phyloP scores from a whole-genome alignment of 2,888 invertebrate species.

The Mesopsocus fuscifrons region DNA sequence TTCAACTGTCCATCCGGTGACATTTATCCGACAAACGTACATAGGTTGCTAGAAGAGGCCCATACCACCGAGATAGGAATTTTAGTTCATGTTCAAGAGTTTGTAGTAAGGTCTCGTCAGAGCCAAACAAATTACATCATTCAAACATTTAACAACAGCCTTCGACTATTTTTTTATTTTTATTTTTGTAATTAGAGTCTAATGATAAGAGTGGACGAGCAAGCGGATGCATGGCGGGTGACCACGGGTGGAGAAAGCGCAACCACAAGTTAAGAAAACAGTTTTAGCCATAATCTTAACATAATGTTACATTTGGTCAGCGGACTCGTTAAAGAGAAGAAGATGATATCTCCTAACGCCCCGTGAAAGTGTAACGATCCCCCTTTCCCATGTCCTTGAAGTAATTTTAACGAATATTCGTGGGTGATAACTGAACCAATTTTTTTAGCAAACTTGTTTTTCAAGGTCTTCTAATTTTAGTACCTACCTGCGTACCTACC shows the following conservation, averaged over 20 bases:
- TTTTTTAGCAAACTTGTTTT: too few relatives aligned
- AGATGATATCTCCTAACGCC: neutral
- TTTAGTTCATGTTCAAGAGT: too few relatives aligned
- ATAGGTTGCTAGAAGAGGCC: too few relatives aligned
- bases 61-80: too few relatives aligned
- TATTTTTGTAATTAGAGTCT: neutral
- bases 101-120: too few relatives aligned
- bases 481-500: too few relatives aligned
- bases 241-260: neutral
- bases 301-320: neutral
- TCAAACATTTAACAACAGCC: neutral
- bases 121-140: neutral
- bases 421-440: neutral
- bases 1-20: too few relatives aligned
- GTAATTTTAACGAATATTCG: too few relatives aligned
- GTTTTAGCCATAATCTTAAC: neutral
- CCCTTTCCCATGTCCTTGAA: neutral
- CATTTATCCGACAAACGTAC: too few relatives aligned
- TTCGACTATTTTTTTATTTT: neutral
- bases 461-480: too few relatives aligned
- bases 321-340: neutral
- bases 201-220: neutral
- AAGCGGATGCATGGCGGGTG: neutral
- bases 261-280: neutral
- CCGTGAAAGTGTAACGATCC: neutral